These are phyloP conservation scores for Anas capensis DNA, from an alignment of 2,797 vertebrate species.

Conservation along the genomic window DNA sequence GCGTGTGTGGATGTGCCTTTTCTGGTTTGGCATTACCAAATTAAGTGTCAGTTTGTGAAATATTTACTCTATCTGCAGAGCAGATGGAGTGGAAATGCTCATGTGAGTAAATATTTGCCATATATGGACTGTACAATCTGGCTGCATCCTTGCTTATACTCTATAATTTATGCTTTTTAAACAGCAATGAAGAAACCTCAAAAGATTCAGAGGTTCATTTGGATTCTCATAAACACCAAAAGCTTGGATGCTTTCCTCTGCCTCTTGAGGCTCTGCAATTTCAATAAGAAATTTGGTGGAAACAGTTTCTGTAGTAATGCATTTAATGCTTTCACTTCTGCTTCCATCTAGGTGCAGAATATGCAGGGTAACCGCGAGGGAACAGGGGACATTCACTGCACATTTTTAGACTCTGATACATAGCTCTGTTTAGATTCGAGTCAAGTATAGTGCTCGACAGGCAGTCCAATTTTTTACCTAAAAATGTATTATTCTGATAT, in stretches of 20 bases:
- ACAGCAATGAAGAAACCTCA: slow-evolving; percentile 30
- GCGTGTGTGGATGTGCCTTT: neutral
- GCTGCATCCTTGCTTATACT: slow-evolving; percentile 49
- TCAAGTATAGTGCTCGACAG: neutral
- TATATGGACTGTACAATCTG: slow-evolving; percentile 69
- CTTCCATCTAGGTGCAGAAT: neutral
- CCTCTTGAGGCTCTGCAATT: neutral
- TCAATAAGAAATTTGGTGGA: neutral
- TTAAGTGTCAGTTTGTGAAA: slow-evolving; percentile 56
- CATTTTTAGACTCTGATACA: neutral
- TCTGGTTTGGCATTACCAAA: slow-evolving; percentile 47
- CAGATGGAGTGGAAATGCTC: slow-evolving; percentile 71
- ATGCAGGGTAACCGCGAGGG: neutral
- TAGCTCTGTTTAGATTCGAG: neutral
- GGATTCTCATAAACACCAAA: slow-evolving; percentile 49
- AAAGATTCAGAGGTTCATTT: slow-evolving; percentile 56
- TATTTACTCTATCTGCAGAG: slow-evolving; percentile 67
- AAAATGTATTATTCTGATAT: neutral
- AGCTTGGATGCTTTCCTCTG: slow-evolving; percentile 31
- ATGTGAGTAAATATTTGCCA: slow-evolving; percentile 72
- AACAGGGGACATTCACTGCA: neutral
- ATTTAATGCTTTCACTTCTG: neutral
- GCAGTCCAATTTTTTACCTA: neutral
- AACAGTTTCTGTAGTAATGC: neutral
- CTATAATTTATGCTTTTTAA: slow-evolving; percentile 64